Evolutionary conservation across 1,140 invertebrate genomes (phyloP).

Genomic region (Tetramorium alpestre): DNA sequence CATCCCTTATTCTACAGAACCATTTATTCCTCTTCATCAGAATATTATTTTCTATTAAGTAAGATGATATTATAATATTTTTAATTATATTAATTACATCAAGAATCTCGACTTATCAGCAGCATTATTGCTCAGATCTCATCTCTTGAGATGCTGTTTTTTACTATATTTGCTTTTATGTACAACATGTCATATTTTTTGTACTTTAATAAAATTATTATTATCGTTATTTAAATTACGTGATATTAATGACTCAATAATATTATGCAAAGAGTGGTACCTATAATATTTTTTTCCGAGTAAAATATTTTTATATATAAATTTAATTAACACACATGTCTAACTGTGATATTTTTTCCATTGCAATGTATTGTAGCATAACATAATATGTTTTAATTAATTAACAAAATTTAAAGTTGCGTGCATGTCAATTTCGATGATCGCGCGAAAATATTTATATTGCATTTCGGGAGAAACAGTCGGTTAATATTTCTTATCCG

Average conservation of each 20-base stretch:
- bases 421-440: neutral
- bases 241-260: constrained; percentile 14
- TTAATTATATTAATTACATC: neutral
- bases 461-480: neutral
- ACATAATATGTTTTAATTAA: neutral
- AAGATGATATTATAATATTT: neutral
- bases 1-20: neutral
- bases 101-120: neutral
- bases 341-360: neutral
- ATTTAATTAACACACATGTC: neutral
- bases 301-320: neutral
- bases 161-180: neutral
- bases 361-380: neutral
- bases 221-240: neutral
- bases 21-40: neutral
- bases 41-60: neutral
- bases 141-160: neutral
- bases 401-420: neutral
- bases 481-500: neutral
- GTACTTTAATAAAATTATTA: neutral
- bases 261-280: neutral
- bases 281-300: neutral
- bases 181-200: neutral
- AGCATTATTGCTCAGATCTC: neutral
- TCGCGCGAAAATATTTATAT: neutral